A percentile compares a stretch with the other conserved stretches of the same genome.
Conservation (phyloP, 2,113 vertebrate species). For the Halichoeres trimaculatus region DNA sequence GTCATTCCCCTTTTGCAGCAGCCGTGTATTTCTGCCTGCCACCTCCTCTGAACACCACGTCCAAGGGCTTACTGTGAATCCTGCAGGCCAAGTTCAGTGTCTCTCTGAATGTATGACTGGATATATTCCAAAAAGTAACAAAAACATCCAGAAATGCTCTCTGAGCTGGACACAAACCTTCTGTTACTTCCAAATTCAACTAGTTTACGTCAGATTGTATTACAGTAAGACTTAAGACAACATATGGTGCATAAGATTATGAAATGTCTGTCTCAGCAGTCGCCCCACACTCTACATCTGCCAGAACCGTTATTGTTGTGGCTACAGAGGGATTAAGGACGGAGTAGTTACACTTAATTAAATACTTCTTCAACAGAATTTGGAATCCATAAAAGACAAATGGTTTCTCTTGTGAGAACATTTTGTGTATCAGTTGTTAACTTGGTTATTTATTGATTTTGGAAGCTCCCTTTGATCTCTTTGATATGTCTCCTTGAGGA, state of each 20-base stretch:
- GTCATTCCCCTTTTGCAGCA: conserved; percentile 52
- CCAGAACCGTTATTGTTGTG: conserved; percentile 58
- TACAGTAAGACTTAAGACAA: conserved; percentile 61
- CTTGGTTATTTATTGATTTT: conserved; percentile 19
- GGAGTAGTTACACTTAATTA: conserved; percentile 12
- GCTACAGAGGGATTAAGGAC: conserved; percentile 62
- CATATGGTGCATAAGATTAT: conserved; percentile 81
- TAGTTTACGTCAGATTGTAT: conserved; percentile 22
- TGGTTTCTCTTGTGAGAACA: conserved; percentile 20
- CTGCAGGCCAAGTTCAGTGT: not conserved
- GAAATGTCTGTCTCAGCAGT: conserved; percentile 68
- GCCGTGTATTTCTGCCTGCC: conserved; percentile 59
- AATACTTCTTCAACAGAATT: conserved; percentile 15
- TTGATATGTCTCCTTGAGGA: not conserved
- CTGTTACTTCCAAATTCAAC: conserved; percentile 53
- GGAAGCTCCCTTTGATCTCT: conserved; percentile 17
- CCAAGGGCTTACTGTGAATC: conserved; percentile 19
- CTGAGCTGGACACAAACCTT: conserved; percentile 21
- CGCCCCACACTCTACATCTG: conserved; percentile 56
- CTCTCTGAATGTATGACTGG: not conserved
- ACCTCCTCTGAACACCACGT: conserved; percentile 46
- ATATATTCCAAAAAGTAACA: conserved; percentile 3
- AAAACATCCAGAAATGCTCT: conserved; percentile 9
- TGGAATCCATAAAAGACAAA: not conserved
- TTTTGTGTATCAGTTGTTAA: not conserved